These are phyloP conservation scores for Papilio protenor DNA, from an alignment of 2,888 invertebrate species.

Conservation along the genomic window DNA sequence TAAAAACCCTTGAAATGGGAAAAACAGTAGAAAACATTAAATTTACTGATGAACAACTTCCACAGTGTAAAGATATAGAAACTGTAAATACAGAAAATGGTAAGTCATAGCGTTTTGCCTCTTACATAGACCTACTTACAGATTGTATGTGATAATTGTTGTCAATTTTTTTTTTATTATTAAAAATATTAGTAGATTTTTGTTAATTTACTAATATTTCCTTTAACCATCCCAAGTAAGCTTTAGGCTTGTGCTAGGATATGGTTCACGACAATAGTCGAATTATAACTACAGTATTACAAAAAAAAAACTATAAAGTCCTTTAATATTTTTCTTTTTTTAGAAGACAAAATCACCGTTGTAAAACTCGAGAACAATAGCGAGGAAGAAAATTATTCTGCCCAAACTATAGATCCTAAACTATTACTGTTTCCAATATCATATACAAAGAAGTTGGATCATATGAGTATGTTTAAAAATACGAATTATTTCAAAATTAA, in stretches of 20 bases:
- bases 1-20: background rate
- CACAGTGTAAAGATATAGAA: background rate
- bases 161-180: too few relatives aligned
- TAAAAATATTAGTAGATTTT: too few relatives aligned
- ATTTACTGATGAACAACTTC: background rate
- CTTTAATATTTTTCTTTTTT: background rate
- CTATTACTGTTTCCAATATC: slow-evolving; percentile 70
- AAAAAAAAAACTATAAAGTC: background rate
- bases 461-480: slow-evolving; percentile 63
- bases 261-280: too few relatives aligned
- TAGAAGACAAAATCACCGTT: background rate
- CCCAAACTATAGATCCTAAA: slow-evolving; percentile 67
- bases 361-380: background rate
- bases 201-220: too few relatives aligned
- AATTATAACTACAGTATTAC: background rate
- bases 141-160: background rate
- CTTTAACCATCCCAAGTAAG: too few relatives aligned
- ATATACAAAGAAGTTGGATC: slow-evolving; percentile 68
- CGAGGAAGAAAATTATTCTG: slow-evolving; percentile 43
- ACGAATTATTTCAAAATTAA: slow-evolving; percentile 53
- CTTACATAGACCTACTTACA: background rate
- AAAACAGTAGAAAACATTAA: background rate
- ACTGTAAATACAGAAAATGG: background rate
- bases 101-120: background rate
- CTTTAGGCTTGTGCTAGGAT: too few relatives aligned